Evolutionary conservation across 2,888 invertebrate genomes (phyloP).

Genomic region (Metalampra italica): DNA sequence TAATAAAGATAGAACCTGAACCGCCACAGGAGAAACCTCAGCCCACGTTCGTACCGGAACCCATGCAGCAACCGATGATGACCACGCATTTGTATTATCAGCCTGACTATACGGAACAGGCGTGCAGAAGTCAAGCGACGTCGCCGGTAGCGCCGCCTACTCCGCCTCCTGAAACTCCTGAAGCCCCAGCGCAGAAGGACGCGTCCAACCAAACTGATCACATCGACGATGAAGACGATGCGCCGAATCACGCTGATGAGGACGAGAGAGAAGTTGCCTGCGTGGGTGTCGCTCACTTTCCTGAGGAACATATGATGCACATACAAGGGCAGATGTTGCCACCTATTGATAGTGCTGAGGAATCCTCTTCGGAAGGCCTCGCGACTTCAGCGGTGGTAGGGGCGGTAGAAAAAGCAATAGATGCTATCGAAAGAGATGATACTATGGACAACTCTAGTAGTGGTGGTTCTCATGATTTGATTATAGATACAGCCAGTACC

Average conservation of each 20-base stretch:
- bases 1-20: slow-evolving; percentile 87
- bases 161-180: slow-evolving; percentile 72
- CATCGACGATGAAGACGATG: slow-evolving; percentile 83
- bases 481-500: slow-evolving; percentile 63
- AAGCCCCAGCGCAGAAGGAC: slow-evolving; percentile 84
- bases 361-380: slow-evolving; percentile 60
- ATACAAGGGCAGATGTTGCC: slow-evolving; percentile 31
- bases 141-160: slow-evolving; percentile 80
- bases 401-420: slow-evolving; percentile 63
- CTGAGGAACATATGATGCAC: slow-evolving; percentile 43
- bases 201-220: slow-evolving; percentile 92
- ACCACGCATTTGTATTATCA: slow-evolving; percentile 79
- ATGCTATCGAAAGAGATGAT: slow-evolving; percentile 64
- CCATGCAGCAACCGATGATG: slow-evolving; percentile 70
- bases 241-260: slow-evolving; percentile 65
- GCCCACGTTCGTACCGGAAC: slow-evolving; percentile 64
- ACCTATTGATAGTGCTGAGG: slow-evolving; percentile 57
- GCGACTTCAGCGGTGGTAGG: slow-evolving; percentile 47
- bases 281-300: slow-evolving; percentile 68
- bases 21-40: slow-evolving; percentile 66
- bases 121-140: slow-evolving; percentile 76
- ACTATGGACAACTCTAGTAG: slow-evolving; percentile 62
- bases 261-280: slow-evolving; percentile 68
- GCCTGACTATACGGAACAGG: slow-evolving; percentile 67
- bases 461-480: slow-evolving; percentile 62